Percentiles rank a stretch among this genome's conserved stretches.
Evolutionary conservation across 1,140 invertebrate species (phyloP).

Genomic region (Hylaeus volcanicus): DNA sequence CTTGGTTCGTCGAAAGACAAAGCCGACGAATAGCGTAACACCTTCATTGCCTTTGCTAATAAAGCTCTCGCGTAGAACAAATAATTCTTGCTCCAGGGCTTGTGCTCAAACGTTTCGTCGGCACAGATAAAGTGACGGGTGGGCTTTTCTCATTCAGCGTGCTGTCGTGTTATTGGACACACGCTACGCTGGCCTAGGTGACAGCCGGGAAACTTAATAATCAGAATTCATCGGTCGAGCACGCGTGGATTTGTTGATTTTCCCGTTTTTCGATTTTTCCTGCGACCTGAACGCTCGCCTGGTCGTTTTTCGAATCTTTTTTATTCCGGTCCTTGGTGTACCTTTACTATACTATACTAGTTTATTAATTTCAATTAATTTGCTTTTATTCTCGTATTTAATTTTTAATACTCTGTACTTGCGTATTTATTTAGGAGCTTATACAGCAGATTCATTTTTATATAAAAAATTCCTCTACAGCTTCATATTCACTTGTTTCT

Average conservation of each 20-base stretch:
- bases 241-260: neutral
- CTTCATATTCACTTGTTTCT: too few species aligned
- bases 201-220: neutral
- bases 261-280: neutral
- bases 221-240: neutral
- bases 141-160: neutral
- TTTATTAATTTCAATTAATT: too few species aligned
- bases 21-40: constrained; percentile 5
- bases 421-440: too few species aligned
- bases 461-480: too few species aligned
- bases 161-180: neutral
- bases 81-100: constrained; percentile 19
- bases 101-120: constrained; percentile 32
- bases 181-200: neutral
- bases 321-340: too few species aligned
- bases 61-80: constrained; percentile 48
- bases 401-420: too few species aligned
- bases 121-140: constrained; percentile 5
- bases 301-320: too few species aligned
- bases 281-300: too few species aligned
- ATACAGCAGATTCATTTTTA: too few species aligned
- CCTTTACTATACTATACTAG: too few species aligned
- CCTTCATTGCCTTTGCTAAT: constrained; percentile 27
- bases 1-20: constrained; percentile 26
- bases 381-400: too few species aligned